phyloP scores from a whole-genome alignment of 2,797 vertebrate genomes.

The Pseudocheirus occidentalis region DNA sequence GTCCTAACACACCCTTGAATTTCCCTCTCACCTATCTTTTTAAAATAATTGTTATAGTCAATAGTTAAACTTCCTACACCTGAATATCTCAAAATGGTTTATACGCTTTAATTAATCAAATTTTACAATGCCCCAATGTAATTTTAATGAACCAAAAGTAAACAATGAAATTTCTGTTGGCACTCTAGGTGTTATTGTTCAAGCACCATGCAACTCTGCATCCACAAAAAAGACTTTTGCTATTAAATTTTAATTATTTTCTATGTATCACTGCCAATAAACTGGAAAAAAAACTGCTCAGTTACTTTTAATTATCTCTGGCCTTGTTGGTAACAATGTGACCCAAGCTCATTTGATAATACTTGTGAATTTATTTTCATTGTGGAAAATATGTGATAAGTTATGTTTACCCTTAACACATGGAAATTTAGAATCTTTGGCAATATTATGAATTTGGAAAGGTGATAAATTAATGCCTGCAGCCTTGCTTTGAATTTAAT shows the following conservation, averaged over 20 bases:
- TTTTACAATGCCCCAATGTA: neutral
- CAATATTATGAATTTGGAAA: neutral
- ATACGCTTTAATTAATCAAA: neutral
- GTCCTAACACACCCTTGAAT: neutral
- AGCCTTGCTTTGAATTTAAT: constrained; percentile 23
- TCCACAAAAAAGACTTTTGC: neutral
- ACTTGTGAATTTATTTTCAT: constrained; percentile 7
- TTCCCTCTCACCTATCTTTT: neutral
- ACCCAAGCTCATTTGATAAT: neutral
- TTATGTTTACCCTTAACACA: neutral
- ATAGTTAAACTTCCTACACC: neutral
- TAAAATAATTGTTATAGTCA: neutral
- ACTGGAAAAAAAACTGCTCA: neutral
- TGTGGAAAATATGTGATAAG: neutral
- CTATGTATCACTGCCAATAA: neutral
- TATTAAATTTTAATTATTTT: constrained; percentile 12
- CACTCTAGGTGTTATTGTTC: neutral
- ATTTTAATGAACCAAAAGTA: neutral
- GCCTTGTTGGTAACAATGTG: neutral
- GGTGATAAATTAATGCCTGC: neutral
- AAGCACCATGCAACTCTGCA: neutral
- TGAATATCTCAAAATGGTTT: neutral
- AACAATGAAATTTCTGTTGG: neutral
- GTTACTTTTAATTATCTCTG: constrained; percentile 1
- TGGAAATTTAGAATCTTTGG: neutral